Conservation (phyloP, 2,797 vertebrate genomes). For the Melanotaenia boesemani region DNA sequence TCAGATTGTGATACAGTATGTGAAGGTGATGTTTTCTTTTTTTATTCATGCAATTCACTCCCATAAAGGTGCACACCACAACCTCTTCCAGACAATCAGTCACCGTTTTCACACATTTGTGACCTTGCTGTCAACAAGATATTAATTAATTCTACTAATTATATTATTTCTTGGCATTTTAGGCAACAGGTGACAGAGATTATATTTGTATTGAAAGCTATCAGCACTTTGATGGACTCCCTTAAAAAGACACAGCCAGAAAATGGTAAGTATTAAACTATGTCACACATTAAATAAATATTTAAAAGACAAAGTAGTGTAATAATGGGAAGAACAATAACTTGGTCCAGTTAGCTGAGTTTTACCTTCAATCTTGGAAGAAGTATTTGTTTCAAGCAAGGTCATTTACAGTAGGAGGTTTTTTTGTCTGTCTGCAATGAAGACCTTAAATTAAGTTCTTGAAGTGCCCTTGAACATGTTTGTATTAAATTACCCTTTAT, state of each 20-base stretch:
- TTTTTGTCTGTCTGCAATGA: conserved; percentile 12
- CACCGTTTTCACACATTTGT: neutral
- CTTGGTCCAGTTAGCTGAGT: conserved; percentile 52
- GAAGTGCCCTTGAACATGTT: conserved; percentile 65
- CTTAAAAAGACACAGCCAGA: conserved; percentile 99
- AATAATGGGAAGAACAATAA: neutral
- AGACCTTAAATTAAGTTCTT: conserved; percentile 57
- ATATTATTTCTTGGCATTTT: conserved; percentile 48
- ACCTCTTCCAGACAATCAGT: too few relatives aligned
- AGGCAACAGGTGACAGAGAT: conserved; percentile 99
- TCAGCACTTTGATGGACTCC: conserved; percentile 99
- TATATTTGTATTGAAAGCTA: conserved; percentile 98
- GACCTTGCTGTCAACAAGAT: neutral
- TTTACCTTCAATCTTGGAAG: conserved; percentile 44
- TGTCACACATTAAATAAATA: conserved; percentile 21
- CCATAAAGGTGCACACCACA: neutral
- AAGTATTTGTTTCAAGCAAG: conserved; percentile 54
- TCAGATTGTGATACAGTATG: neutral
- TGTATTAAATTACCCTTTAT: conserved; percentile 33
- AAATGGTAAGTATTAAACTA: conserved; percentile 89
- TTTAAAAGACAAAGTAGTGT: conserved; percentile 1
- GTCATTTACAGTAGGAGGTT: conserved; percentile 52
- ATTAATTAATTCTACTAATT: conserved; percentile 14
- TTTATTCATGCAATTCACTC: neutral
- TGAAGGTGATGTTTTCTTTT: too few relatives aligned